Evolutionary conservation across 2,797 vertebrate species (phyloP).

Genomic region (Glyptemys insculpta): DNA sequence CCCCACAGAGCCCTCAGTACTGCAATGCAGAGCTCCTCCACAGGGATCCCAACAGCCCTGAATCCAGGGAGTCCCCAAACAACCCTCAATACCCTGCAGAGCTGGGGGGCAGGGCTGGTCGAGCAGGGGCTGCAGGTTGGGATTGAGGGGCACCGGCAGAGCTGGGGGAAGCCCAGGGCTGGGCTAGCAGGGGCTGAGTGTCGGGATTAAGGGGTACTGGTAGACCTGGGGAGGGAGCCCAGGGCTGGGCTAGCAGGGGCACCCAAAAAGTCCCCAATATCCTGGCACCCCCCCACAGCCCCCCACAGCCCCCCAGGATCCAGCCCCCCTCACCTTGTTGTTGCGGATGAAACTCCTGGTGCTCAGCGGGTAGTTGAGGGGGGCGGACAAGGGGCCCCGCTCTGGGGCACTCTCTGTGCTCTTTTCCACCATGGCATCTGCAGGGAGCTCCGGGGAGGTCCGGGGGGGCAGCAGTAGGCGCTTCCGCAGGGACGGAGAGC

Average conservation of each 20-base stretch:
- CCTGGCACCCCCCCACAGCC: background rate
- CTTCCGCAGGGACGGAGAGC: conserved; percentile 91
- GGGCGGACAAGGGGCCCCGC: conserved; percentile 65
- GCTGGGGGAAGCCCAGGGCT: no score
- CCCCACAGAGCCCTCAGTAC: no score
- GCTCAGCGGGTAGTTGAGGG: conserved; percentile 87
- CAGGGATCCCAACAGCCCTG: no score
- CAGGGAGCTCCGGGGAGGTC: conserved; percentile 60
- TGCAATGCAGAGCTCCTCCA: no score
- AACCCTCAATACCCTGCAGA: no score
- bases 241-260: background rate
- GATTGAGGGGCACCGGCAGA: no score
- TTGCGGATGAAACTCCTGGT: conserved; percentile 90
- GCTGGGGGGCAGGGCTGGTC: no score
- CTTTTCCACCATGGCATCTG: conserved; percentile 78
- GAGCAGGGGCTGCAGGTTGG: background rate
- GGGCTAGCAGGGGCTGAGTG: background rate
- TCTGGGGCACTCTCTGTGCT: conserved; percentile 61
- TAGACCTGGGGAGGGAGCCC: background rate
- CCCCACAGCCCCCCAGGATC: background rate
- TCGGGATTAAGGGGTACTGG: background rate
- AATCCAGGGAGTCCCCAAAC: no score
- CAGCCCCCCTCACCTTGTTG: conserved; percentile 84
- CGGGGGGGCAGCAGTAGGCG: conserved; percentile 83
- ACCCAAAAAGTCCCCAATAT: background rate